Base-by-base conservation (phyloP, 2,888 invertebrate genomes). In the Pardosa pseudoannulata region DNA sequence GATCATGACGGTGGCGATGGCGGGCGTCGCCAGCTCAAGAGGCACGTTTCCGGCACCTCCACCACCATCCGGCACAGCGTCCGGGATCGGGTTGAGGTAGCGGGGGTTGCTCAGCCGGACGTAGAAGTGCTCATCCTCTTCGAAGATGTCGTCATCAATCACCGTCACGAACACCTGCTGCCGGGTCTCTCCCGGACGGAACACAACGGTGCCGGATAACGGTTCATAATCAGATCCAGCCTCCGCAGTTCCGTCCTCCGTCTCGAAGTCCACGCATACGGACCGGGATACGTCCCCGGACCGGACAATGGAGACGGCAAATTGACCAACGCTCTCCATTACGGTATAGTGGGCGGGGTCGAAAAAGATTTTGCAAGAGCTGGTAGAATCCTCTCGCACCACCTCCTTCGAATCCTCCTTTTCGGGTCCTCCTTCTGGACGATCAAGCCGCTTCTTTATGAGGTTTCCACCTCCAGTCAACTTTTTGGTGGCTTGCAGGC, bases 51-150 rank as follows among this genome's bases (percentile, higher is more conserved):
- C 67, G 0, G 29, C 23, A 7, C 32, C 71, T 6, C 73, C 78
- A 1, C 46, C 46, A 9, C 64, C 39, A 5, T 70, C 80, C 2
- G 78, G 78, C 16, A 86, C 80, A 28, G 68, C 87, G 36, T 87
- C 87, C 13, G 81, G 81, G 13, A 56, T 56, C 16, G 36, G 72
- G 28, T 81, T 76, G n/a, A 89, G 31, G 62, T 88, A 89, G 39
- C 89, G 56, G 13, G 89, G 87, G 73, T 89, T 89, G 67, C 80
- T 83, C 29, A 89, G 65, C 67, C 97, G 95, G 78, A 99, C 95
- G 92, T 97, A 99, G 92, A 99, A 99, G 93, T 99, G 98, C 93
- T 99, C 99, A 92, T 99, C 99, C 91, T 98, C 98, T 91, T 99
- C 99, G 92, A 99, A 99, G 0, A 99, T 96, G 90, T 99, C 99